Evolutionary conservation across 2,888 invertebrate genomes (phyloP).

Genomic region (Poecilus cupreus): DNA sequence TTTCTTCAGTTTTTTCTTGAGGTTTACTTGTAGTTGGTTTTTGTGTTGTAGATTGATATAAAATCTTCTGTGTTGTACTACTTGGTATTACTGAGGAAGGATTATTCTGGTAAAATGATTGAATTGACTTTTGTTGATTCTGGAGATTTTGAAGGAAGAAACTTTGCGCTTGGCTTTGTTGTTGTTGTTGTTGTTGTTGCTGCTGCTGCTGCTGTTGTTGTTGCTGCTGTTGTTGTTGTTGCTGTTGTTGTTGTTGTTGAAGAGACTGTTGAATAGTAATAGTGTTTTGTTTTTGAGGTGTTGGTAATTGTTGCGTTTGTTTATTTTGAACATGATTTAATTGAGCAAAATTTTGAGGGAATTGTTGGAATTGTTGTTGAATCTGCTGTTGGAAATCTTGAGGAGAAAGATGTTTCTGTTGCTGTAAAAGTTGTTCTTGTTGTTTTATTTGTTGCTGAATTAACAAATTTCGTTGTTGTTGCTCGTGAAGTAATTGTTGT

Average conservation of each 20-base stretch:
- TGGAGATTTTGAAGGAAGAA: slow-evolving; percentile 51
- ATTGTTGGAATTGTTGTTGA: slow-evolving; percentile 72
- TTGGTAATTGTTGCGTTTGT: slow-evolving; percentile 71
- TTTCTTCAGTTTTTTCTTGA: slow-evolving; percentile 72
- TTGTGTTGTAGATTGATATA: slow-evolving; percentile 73
- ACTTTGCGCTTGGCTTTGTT: slow-evolving; percentile 70
- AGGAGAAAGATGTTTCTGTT: slow-evolving; percentile 59
- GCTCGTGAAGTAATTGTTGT: slow-evolving; percentile 67
- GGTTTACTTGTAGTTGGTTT: slow-evolving; percentile 73
- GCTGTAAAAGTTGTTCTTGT: slow-evolving; percentile 61
- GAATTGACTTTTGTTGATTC: slow-evolving; percentile 34
- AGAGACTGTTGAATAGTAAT: slow-evolving; percentile 24
- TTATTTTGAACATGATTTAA: slow-evolving; percentile 74
- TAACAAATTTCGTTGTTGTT: slow-evolving; percentile 68
- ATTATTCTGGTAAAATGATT: slow-evolving; percentile 61
- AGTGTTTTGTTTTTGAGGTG: slow-evolving; percentile 35
- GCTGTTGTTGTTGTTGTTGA: slow-evolving; percentile 63
- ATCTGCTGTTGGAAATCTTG: slow-evolving; percentile 67
- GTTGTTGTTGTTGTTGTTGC: slow-evolving; percentile 69
- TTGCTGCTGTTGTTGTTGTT: slow-evolving; percentile 68
- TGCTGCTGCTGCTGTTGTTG: slow-evolving; percentile 69
- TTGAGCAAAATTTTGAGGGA: slow-evolving; percentile 70
- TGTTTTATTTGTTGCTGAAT: slow-evolving; percentile 67
- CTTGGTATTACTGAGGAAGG: slow-evolving; percentile 68
- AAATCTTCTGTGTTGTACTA: slow-evolving; percentile 71